Base-by-base conservation (phyloP, 2,113 vertebrate genomes). In the Trogon melanurus region DNA sequence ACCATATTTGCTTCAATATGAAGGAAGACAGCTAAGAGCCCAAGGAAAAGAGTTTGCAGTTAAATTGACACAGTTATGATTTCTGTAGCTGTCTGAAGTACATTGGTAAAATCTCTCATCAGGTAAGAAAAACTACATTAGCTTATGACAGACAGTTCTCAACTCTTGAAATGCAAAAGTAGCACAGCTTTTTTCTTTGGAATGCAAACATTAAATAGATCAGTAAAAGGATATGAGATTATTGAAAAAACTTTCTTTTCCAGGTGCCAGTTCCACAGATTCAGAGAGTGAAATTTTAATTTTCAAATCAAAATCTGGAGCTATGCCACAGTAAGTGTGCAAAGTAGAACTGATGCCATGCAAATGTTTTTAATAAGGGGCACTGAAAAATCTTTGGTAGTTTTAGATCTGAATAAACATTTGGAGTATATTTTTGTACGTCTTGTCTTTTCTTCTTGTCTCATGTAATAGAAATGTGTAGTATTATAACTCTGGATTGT, bases 221-320 rank as follows among this genome's bases (percentile, higher is more conserved):
- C 57, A 71, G 29, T 78, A 48, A 73, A 56, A 89, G 36, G 2
- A 44, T 54, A 71, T n/a, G 29, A 65, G 19, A 62, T 64, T 58
- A 51, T 36, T 85, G 75, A 94, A 88, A 89, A 91, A 72, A 13
- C 51, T 93, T 96, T 96, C 66, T 95, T 76, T 91, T 90, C 36
- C 93, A 99, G 99, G 99, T 93, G 98, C 98, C 69, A 99, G 99
- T 61, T 99, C 99, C 44, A 98, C 99, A 82, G 99, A 99, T 95
- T 99, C 99, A 50, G 99, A 99, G 66, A 98, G 96, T 83, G 99
- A 99, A 97, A 98, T 97, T 95, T 97, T 97, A 41, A 96, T 91
- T 92, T 98, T 98, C 84, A 98, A 98, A 91, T 97, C 98, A 94
- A 98, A 98, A 97, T 97, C 98, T 95, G 98, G 98, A 99, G 97